A percentile compares a stretch with the other conserved stretches of the same genome.
These are phyloP conservation scores for Drosophila anceps DNA, from an alignment of 2,888 invertebrate genomes.

Conservation along the genomic window DNA sequence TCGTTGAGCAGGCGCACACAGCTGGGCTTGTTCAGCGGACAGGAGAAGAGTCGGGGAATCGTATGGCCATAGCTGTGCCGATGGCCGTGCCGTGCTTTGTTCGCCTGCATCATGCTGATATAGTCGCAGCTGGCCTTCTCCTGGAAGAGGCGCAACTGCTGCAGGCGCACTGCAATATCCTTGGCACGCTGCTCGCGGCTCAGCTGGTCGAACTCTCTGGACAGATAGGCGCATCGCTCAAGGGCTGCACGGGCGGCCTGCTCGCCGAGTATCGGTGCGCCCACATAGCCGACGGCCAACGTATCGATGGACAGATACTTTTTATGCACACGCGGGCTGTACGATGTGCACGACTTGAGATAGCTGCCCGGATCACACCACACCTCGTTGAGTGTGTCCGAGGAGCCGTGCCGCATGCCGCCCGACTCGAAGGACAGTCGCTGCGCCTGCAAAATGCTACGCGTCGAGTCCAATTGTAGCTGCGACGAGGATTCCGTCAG, in stretches of 20 bases:
- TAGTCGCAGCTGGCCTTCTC: not conserved
- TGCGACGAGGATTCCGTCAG: not conserved
- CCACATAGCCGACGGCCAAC: not conserved
- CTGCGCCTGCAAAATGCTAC: not conserved
- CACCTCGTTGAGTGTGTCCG: conserved; percentile 22
- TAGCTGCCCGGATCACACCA: conserved; percentile 30
- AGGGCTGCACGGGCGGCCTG: rapidly evolving
- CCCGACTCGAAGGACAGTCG: not conserved
- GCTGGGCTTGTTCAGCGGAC: conserved; percentile 17
- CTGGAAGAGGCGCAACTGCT: conserved; percentile 34
- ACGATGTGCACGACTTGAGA: not conserved
- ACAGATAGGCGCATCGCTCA: not conserved
- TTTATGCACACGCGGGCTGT: rapidly evolving
- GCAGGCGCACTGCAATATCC: conserved; percentile 17
- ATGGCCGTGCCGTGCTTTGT: rapidly evolving
- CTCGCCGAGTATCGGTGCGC: not conserved
- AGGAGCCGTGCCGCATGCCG: not conserved
- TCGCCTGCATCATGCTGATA: not conserved
- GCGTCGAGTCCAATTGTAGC: too few relatives aligned
- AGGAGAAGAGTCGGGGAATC: not conserved
- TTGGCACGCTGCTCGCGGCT: not conserved
- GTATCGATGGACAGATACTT: conserved; percentile 23
- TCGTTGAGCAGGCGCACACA: conserved; percentile 29
- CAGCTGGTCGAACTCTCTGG: conserved; percentile 13
- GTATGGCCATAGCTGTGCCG: rapidly evolving